These are phyloP conservation scores for Glossophaga mutica DNA, from an alignment of 2,797 vertebrate species.

Conservation along the genomic window DNA sequence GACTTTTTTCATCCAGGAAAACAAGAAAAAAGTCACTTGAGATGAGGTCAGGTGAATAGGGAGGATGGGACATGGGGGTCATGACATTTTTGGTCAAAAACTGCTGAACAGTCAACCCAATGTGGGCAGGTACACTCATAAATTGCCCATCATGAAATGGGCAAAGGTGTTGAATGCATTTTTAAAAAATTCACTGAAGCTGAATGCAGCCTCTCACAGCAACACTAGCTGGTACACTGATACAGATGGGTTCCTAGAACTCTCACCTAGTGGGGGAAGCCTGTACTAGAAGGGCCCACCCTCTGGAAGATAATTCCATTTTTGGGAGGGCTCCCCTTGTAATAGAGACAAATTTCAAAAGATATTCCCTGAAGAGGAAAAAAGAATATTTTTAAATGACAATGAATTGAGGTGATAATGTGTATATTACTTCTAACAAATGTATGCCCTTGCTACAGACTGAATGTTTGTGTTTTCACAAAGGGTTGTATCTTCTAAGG, in stretches of 20 bases:
- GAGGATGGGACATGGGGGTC: background rate
- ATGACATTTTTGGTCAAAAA: background rate
- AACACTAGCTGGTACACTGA: background rate
- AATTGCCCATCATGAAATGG: background rate
- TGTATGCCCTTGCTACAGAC: background rate
- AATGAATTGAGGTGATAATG: background rate
- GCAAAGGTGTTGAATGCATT: background rate
- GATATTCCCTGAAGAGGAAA: background rate
- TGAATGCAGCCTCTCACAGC: background rate
- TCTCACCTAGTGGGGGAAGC: background rate
- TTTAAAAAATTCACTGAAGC: background rate
- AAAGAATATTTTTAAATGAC: background rate
- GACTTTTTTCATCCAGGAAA: background rate
- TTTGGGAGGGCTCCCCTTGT: background rate
- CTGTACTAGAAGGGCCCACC: background rate
- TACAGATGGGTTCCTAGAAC: background rate
- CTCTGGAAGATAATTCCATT: background rate
- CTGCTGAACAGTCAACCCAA: background rate
- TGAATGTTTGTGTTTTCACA: background rate
- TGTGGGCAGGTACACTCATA: background rate
- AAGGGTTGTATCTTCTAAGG: background rate
- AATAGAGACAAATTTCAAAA: background rate
- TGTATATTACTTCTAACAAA: background rate
- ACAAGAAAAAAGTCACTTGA: background rate
- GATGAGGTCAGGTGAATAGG: background rate